These are phyloP conservation scores for Coboldia fuscipes DNA, from an alignment of 1,140 invertebrate species.

Conservation along the genomic window DNA sequence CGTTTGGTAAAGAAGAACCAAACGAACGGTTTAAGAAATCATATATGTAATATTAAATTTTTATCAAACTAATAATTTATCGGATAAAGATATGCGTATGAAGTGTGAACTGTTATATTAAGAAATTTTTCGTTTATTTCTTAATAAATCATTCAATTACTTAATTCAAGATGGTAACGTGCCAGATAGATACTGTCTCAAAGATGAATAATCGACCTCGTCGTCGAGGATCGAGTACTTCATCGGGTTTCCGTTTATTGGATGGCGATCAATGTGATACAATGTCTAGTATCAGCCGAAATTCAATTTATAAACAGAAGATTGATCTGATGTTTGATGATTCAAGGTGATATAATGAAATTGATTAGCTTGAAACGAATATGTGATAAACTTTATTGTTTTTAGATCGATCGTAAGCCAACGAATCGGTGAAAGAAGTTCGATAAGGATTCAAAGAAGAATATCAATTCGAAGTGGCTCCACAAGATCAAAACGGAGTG, in stretches of 20 bases:
- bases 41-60: no score
- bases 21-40: no score
- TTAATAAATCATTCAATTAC: no score
- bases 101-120: no score
- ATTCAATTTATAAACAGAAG: constrained; percentile 51
- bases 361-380: no score
- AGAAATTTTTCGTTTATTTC: no score
- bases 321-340: constrained; percentile 71
- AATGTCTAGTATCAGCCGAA: constrained; percentile 31
- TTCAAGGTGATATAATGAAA: constrained; percentile 19
- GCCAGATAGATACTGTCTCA: constrained; percentile 14
- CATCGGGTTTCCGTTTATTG: constrained; percentile 22
- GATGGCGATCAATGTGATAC: constrained; percentile 24
- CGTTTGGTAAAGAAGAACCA: no score
- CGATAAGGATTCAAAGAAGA: neutral
- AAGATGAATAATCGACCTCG: constrained; percentile 17
- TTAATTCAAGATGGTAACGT: constrained; percentile 19
- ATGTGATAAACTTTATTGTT: neutral
- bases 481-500: neutral
- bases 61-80: no score
- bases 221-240: constrained; percentile 10
- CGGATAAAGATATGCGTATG: no score
- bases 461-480: neutral
- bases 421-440: constrained; percentile 15
- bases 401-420: constrained; percentile 16